A percentile compares a stretch with the other conserved stretches of the same genome.
phyloP scores from a whole-genome alignment of 1,140 invertebrate genomes.

The Panagrolaimus sp. region DNA sequence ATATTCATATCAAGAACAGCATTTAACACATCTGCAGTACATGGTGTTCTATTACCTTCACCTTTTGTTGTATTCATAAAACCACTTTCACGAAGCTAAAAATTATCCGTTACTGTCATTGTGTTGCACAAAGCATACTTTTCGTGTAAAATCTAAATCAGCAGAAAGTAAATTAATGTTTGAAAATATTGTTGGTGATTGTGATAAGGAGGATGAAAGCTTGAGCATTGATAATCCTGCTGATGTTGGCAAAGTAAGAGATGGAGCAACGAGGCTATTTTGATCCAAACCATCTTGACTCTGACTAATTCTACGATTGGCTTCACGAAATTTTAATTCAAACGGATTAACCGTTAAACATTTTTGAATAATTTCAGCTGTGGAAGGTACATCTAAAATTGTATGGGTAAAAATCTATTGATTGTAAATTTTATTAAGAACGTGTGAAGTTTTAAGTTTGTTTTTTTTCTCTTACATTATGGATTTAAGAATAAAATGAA shows the following conservation, averaged over 20 bases:
- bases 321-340: conserved; percentile 48
- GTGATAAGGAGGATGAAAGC: conserved; percentile 34
- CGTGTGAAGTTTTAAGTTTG: too few species aligned
- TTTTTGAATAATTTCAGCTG: conserved; percentile 48
- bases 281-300: conserved; percentile 21
- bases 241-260: conserved; percentile 25
- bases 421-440: conserved; percentile 11
- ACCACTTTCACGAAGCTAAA: conserved; percentile 36
- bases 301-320: conserved; percentile 44
- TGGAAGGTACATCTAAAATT: conserved; percentile 48
- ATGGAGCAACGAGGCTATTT: conserved; percentile 20
- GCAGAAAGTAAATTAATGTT: conserved; percentile 40
- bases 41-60: conserved; percentile 42
- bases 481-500: background rate
- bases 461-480: background rate
- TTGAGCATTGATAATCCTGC: conserved; percentile 40
- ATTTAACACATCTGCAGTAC: conserved; percentile 44
- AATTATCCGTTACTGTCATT: conserved; percentile 21
- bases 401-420: conserved; percentile 17
- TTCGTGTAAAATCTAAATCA: conserved; percentile 40
- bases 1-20: conserved; percentile 46
- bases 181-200: conserved; percentile 45
- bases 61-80: conserved; percentile 11
- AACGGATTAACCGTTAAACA: conserved; percentile 44
- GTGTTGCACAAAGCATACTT: conserved; percentile 23